These are phyloP conservation scores for Xiphophorus hellerii DNA, from an alignment of 2,113 vertebrate genomes.

Conservation along the genomic window DNA sequence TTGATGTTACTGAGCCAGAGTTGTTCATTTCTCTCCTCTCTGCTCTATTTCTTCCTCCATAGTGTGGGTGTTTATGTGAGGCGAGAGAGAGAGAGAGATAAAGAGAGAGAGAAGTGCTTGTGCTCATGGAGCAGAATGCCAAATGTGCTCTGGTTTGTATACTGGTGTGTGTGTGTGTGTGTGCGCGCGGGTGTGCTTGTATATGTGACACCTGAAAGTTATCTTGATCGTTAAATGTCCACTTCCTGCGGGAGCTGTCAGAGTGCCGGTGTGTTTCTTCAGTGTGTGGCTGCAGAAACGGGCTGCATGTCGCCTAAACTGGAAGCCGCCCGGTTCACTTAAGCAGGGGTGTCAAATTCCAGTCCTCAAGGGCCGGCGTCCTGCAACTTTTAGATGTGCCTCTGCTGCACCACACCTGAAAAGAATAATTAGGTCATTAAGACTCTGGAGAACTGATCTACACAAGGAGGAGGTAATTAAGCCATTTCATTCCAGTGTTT, in stretches of 20 bases:
- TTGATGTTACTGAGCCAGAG: slow-evolving; percentile 35
- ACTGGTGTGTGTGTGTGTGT: neutral
- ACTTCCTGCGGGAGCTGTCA: slow-evolving; percentile 46
- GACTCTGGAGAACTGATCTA: too few relatives aligned
- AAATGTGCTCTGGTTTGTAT: slow-evolving; percentile 6
- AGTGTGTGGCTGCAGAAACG: slow-evolving; percentile 10
- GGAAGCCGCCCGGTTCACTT: slow-evolving; percentile 18
- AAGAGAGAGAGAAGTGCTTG: slow-evolving; percentile 7
- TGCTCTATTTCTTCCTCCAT: slow-evolving; percentile 6
- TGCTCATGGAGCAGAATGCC: slow-evolving; percentile 40
- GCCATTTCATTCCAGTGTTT: too few relatives aligned
- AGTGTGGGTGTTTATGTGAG: slow-evolving; percentile 11
- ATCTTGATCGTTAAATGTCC: slow-evolving; percentile 50
- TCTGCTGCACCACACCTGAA: too few relatives aligned
- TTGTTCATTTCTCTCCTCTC: slow-evolving; percentile 29
- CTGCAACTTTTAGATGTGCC: too few relatives aligned
- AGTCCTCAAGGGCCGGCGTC: too few relatives aligned
- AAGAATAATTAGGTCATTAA: too few relatives aligned
- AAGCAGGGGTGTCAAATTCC: too few relatives aligned
- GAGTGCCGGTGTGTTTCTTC: slow-evolving; percentile 7
- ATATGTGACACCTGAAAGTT: slow-evolving; percentile 48
- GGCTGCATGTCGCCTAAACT: slow-evolving; percentile 1
- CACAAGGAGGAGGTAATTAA: too few relatives aligned
- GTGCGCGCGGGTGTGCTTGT: slow-evolving; percentile 35
- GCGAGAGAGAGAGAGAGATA: neutral